Base-by-base conservation (phyloP, 37 sponge, comb jelly and placozoan genomes). In the Spongia lamella region DNA sequence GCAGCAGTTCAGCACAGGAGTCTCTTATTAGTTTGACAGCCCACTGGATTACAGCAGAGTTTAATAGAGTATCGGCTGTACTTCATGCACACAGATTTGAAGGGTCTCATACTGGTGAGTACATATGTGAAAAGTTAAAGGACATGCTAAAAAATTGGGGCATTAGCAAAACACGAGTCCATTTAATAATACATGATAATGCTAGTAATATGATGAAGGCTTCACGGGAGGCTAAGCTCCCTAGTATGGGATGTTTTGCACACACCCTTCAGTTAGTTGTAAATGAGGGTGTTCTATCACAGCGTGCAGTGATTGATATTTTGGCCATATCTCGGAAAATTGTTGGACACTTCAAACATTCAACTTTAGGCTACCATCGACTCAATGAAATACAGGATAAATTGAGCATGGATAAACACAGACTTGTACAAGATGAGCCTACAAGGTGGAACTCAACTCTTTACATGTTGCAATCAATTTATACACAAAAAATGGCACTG, bases 301-400 rank as follows among this genome's bases (percentile, higher is more conserved):
- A 76, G 37, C 21, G 63, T 24, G 33, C 35, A 38, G 62, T 76
- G 4, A 76, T 1, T 25, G 77, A 68, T 68, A 7, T 63, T 14
- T 17, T 76, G n/a, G 63, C 60, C 2, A 43, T 14, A 35, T 61
- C 64, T 11, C 60, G 63, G 20, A 61, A 30, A 60, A 76, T 76
- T 76, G 77, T 76, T 65, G 77, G 77, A 15, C 77, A 76, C 34
- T 76, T 76, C 37, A 60, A 76, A 38, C 69, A 36, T 4, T 68
- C 50, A 36, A n/a, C 37, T 2, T 15, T 71, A 34, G 72, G 34
- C 3, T 71, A 53, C 14, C 54, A 22, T 51, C 54, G 31, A 26
- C 27, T 71, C 30, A 71, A 71, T 27, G 72, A 53, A 71, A 71
- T 71, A 6, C 30, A 53, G 15, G 17, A 52, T 5, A 53, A 3